Conservation (phyloP, 2,888 invertebrate genomes). For the Mesorhabditis sp. region DNA sequence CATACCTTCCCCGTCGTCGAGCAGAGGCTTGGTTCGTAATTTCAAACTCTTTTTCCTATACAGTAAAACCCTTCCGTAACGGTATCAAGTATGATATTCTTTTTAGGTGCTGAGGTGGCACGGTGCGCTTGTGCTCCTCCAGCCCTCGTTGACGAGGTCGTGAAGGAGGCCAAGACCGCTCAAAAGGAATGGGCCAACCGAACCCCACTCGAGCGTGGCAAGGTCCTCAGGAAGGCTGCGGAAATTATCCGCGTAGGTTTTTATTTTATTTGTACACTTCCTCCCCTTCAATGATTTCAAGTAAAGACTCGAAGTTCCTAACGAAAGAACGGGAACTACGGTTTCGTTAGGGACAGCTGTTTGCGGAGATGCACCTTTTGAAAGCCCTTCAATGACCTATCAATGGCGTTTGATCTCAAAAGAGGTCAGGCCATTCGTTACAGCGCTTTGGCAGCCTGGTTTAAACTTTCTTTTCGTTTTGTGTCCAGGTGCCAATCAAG, state of each 20-base stretch:
- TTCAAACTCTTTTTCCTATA: not conserved
- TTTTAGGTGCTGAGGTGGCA: constrained; percentile 29
- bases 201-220: constrained; percentile 42
- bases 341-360: not conserved
- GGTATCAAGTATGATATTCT: too few species aligned
- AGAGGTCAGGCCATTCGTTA: too few species aligned
- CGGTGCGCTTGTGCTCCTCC: constrained; percentile 24
- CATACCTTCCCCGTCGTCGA: constrained; percentile 13
- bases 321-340: too few species aligned
- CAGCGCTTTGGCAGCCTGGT: too few species aligned
- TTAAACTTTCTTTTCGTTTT: too few species aligned
- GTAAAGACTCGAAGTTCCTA: too few species aligned
- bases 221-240: constrained; percentile 43
- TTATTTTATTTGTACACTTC: not conserved
- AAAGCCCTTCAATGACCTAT: too few species aligned
- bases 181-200: constrained; percentile 26
- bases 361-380: not conserved
- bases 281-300: not conserved
- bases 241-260: constrained; percentile 39
- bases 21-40: constrained; percentile 10
- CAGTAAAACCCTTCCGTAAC: too few species aligned
- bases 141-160: constrained; percentile 25
- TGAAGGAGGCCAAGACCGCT: constrained; percentile 18
- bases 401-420: too few species aligned
- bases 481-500: too few species aligned